Percentiles rank a stretch among this genome's conserved stretches.
These are phyloP conservation scores for Hetaerina titia DNA, from an alignment of 2,888 invertebrate species.

Conservation along the genomic window DNA sequence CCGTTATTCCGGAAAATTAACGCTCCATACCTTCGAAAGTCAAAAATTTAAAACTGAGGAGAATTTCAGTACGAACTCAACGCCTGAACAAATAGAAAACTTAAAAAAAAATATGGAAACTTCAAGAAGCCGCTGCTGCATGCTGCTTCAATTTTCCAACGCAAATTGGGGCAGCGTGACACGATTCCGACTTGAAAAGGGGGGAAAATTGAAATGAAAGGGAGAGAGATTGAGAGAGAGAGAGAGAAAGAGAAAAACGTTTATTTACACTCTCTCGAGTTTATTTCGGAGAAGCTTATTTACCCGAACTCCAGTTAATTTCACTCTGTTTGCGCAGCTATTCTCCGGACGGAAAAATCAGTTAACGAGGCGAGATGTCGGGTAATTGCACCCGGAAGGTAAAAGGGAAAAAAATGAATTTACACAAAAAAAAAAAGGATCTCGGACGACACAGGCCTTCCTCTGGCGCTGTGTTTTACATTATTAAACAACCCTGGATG, in stretches of 20 bases:
- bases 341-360: slow-evolving; percentile 2
- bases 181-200: neutral
- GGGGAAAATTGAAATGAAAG: neutral
- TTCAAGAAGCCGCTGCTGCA: neutral
- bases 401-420: neutral
- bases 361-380: slow-evolving; percentile 27
- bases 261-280: neutral
- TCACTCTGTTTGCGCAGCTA: slow-evolving; percentile 25
- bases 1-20: too few species aligned
- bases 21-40: too few species aligned
- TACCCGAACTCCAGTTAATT: slow-evolving; percentile 26
- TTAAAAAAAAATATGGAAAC: neutral
- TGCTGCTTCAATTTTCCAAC: neutral
- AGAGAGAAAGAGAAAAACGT: neutral
- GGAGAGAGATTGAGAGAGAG: neutral
- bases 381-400: neutral
- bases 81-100: neutral
- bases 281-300: slow-evolving; percentile 16
- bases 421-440: neutral
- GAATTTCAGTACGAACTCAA: too few species aligned
- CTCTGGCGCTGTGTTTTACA: neutral
- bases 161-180: neutral
- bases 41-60: too few species aligned
- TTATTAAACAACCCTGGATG: neutral
- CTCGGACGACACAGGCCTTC: neutral